phyloP scores from a whole-genome alignment of 2,797 vertebrate genomes.

The Masticophis lateralis region DNA sequence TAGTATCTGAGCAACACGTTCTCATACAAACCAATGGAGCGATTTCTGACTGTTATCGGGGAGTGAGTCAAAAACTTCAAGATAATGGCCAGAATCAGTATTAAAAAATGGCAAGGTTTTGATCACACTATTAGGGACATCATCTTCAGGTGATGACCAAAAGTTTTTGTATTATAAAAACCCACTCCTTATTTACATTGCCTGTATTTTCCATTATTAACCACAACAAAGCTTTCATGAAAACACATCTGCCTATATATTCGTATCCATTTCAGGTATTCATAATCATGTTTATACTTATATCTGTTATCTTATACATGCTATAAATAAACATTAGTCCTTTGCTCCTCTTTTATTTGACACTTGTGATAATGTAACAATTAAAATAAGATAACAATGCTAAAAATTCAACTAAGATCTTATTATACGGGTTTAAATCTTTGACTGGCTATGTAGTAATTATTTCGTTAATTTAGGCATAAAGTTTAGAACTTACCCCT shows the following conservation, averaged over 20 bases:
- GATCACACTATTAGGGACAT: neutral
- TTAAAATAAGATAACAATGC: neutral
- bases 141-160: neutral
- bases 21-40: neutral
- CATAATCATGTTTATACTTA: no score
- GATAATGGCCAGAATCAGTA: neutral
- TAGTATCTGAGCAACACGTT: neutral
- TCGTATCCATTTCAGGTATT: neutral
- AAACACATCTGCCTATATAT: neutral
- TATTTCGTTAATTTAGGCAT: neutral
- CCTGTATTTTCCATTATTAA: neutral
- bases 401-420: neutral
- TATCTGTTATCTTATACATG: no score
- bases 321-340: no score
- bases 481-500: constrained; percentile 53
- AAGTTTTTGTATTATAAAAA: neutral
- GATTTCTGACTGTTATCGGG: neutral
- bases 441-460: neutral
- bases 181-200: neutral
- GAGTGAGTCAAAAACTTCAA: neutral
- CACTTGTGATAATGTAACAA: neutral
- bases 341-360: neutral
- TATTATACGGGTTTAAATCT: neutral
- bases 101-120: neutral
- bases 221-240: neutral